These are phyloP conservation scores for Heteromyza rotundicornis DNA, from an alignment of 2,888 invertebrate species.

Conservation along the genomic window DNA sequence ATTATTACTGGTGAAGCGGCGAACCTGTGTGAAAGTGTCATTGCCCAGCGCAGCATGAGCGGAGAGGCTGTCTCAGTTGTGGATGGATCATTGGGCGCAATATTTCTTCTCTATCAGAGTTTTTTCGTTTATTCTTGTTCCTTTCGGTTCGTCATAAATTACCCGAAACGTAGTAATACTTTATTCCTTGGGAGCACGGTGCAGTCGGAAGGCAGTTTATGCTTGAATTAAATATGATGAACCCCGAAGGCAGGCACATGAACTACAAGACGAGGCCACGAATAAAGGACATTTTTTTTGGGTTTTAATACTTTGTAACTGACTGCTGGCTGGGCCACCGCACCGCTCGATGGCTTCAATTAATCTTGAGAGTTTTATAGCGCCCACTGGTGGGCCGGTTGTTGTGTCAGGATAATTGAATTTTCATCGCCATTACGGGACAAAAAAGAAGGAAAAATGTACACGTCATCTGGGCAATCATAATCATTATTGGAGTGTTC, in stretches of 20 bases:
- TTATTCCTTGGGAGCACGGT: slow-evolving; percentile 33
- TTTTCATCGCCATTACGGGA: slow-evolving; percentile 48
- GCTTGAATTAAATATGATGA: slow-evolving; percentile 1
- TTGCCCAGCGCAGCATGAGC: background rate
- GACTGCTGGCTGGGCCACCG: no score
- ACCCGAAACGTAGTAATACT: slow-evolving; percentile 55
- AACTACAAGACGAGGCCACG: background rate
- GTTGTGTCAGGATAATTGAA: slow-evolving; percentile 45
- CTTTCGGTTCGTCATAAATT: slow-evolving; percentile 41
- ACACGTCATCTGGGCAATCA: background rate
- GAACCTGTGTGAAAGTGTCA: background rate
- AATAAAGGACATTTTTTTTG: no score
- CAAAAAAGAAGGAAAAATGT: background rate
- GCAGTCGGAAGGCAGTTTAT: background rate
- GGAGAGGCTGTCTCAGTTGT: background rate
- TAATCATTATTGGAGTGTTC: background rate
- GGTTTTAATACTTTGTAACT: no score
- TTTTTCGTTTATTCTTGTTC: background rate
- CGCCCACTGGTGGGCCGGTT: background rate
- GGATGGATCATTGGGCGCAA: background rate
- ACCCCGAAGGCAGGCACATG: background rate
- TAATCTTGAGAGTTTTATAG: slow-evolving; percentile 1
- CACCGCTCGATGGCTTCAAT: background rate
- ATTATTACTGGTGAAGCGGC: background rate
- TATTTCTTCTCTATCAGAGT: background rate